Base-by-base conservation (phyloP, 2,113 vertebrate species). In the Bos indicus region DNA sequence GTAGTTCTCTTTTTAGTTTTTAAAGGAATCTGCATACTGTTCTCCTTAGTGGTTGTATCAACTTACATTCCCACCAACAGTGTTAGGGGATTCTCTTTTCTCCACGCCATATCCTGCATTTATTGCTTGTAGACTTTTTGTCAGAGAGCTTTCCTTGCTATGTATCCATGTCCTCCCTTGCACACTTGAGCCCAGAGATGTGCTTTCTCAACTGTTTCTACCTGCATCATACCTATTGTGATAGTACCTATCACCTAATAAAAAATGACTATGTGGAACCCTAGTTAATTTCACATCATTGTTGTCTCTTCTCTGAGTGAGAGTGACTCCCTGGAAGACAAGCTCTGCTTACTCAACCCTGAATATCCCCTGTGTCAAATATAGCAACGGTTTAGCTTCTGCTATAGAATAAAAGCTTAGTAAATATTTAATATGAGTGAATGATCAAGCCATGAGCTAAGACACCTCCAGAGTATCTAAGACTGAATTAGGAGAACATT, bases 121-220 rank as follows among this genome's bases (percentile, higher is more conserved):
- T 28, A 46, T 1, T 78, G 43, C 16, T 30, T 78, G 77, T 30
- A 48, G 7, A 48, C 14, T 0, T 26, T 40, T 57, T 28, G 10
- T 43, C 17, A 33, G 30, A 46, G 54, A n/a, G 14, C 1, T 11
- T 59, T 54, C 15, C n/a, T 86, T 12, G 28, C 43, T 36, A 2
- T 28, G 80, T 78, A 84, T 12, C 26, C 16, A 3, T 5, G 26
- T 25, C 89, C 17, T n/a, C 36, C 30, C 36, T 59, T 83, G 51
- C 7, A 17, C 26, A 43, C 23, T 7, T 21, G 6, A 57, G 28
- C 16, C 43, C 13, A n/a, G 33, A 33, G 6, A 0, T 30, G 21
- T 48, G 36, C 4, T 26, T 71, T 57, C 52, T 52, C 14, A 16
- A 0, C 2, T 5, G 0, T 13, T 81, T 57, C 51, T 3, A 12